Evolutionary conservation across 1,140 invertebrate species (phyloP).

Genomic region (Nylanderia fulva): DNA sequence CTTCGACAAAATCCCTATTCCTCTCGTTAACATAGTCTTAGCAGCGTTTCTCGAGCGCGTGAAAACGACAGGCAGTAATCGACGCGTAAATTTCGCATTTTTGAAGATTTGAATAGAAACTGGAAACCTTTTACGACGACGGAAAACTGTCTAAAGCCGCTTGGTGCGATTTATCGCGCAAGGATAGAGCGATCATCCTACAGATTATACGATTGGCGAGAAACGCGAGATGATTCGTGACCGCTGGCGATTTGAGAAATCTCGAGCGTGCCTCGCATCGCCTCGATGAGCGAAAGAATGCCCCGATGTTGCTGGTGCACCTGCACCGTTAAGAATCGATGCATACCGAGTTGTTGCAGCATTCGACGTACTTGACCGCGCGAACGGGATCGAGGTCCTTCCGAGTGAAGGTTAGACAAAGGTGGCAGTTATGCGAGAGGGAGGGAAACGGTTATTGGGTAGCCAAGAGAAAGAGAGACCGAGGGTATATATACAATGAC

Average conservation of each 20-base stretch:
- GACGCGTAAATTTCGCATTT: not conserved
- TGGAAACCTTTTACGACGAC: too few relatives aligned
- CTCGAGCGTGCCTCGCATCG: constrained; percentile 27
- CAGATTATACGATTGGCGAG: constrained; percentile 25
- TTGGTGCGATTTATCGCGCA: constrained; percentile 21
- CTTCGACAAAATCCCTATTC: not conserved
- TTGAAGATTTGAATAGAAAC: not conserved
- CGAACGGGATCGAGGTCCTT: constrained; percentile 72
- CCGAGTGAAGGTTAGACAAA: constrained; percentile 73
- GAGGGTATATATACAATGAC: constrained; percentile 60
- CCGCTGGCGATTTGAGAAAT: constrained; percentile 59
- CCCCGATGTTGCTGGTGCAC: constrained; percentile 30
- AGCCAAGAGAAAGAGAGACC: constrained; percentile 14
- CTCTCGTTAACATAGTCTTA: not conserved
- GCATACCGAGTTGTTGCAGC: constrained; percentile 47
- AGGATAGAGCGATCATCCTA: constrained; percentile 38
- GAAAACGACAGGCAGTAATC: not conserved
- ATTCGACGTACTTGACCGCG: constrained; percentile 57
- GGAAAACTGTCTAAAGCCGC: not conserved
- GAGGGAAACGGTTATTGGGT: constrained; percentile 69
- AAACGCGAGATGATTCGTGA: constrained; percentile 49
- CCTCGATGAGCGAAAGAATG: constrained; percentile 41
- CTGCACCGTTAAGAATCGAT: constrained; percentile 62
- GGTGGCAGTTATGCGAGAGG: constrained; percentile 73
- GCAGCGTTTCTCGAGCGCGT: not conserved